These are phyloP conservation scores for Anthonomus grandis DNA, from an alignment of 1,140 invertebrate species.

Conservation along the genomic window DNA sequence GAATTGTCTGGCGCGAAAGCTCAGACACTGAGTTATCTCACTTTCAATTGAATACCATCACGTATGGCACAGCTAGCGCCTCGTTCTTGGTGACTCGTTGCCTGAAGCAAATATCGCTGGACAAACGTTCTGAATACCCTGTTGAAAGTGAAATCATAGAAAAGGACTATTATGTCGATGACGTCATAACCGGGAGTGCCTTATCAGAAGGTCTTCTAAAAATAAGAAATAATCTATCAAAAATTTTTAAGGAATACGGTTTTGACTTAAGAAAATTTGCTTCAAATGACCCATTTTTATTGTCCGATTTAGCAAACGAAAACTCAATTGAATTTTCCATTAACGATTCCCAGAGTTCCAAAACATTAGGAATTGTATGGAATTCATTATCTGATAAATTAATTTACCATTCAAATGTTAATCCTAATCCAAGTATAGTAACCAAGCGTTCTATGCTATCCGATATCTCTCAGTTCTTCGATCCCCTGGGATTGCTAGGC, in stretches of 20 bases:
- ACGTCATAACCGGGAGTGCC: slow-evolving; percentile 27
- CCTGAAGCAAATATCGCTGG: slow-evolving; percentile 26
- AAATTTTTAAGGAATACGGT: too few relatives aligned
- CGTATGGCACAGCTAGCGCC: slow-evolving; percentile 43
- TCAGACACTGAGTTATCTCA: slow-evolving; percentile 27
- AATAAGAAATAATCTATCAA: too few relatives aligned
- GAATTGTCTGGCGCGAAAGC: slow-evolving; percentile 20
- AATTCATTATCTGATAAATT: too few relatives aligned
- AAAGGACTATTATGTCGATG: slow-evolving; percentile 42
- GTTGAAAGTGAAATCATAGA: slow-evolving; percentile 21
- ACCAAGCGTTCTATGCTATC: slow-evolving; percentile 30
- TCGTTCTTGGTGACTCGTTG: slow-evolving; percentile 36
- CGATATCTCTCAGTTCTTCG: slow-evolving; percentile 38
- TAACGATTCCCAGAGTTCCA: too few relatives aligned
- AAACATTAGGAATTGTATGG: too few relatives aligned
- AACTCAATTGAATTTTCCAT: too few relatives aligned
- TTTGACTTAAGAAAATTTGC: too few relatives aligned
- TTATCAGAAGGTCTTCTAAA: not conserved
- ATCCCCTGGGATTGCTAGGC: slow-evolving; percentile 47
- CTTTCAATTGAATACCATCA: slow-evolving; percentile 44
- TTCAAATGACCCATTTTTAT: too few relatives aligned
- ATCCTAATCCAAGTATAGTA: not conserved
- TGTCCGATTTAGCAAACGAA: too few relatives aligned
- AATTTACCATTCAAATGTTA: too few relatives aligned
- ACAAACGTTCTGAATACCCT: slow-evolving; percentile 23